These are phyloP conservation scores for Chaenodraco wilsoni DNA, from an alignment of 2,797 vertebrate genomes.

Conservation along the genomic window DNA sequence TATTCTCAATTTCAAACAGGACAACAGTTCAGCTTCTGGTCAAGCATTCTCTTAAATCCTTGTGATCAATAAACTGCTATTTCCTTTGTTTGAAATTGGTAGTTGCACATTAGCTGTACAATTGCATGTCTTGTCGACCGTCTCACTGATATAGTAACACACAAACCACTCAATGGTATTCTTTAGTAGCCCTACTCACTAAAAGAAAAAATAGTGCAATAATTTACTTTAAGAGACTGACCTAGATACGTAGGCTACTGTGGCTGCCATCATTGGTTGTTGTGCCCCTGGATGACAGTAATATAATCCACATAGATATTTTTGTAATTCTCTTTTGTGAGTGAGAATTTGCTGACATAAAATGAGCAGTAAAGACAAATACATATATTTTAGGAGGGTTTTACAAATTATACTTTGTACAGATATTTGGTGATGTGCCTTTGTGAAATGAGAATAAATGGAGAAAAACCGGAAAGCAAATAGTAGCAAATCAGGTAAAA, in stretches of 20 bases:
- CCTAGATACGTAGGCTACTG: slow-evolving; percentile 22
- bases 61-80: slow-evolving; percentile 47
- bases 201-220: slow-evolving; percentile 34
- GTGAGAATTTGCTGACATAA: slow-evolving; percentile 4
- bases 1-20: slow-evolving; percentile 40
- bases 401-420: neutral
- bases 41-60: slow-evolving; percentile 35
- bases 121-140: slow-evolving; percentile 22
- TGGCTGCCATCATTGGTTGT: slow-evolving; percentile 12
- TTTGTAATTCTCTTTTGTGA: slow-evolving; percentile 14
- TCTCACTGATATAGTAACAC: slow-evolving; percentile 33
- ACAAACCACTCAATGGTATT: slow-evolving; percentile 11
- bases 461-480: slow-evolving; percentile 8
- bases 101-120: slow-evolving; percentile 19
- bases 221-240: slow-evolving; percentile 40
- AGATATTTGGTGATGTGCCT: slow-evolving; percentile 9
- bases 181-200: slow-evolving; percentile 5
- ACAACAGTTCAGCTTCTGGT: slow-evolving; percentile 24
- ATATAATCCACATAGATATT: slow-evolving; percentile 27
- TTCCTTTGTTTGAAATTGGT: slow-evolving; percentile 37
- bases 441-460: neutral
- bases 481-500: neutral
- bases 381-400: slow-evolving; percentile 5
- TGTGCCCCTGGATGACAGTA: slow-evolving; percentile 22
- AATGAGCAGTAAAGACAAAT: slow-evolving; percentile 9